Evolutionary conservation across 2,797 vertebrate species (phyloP).

Genomic region (Prunella strophiata): DNA sequence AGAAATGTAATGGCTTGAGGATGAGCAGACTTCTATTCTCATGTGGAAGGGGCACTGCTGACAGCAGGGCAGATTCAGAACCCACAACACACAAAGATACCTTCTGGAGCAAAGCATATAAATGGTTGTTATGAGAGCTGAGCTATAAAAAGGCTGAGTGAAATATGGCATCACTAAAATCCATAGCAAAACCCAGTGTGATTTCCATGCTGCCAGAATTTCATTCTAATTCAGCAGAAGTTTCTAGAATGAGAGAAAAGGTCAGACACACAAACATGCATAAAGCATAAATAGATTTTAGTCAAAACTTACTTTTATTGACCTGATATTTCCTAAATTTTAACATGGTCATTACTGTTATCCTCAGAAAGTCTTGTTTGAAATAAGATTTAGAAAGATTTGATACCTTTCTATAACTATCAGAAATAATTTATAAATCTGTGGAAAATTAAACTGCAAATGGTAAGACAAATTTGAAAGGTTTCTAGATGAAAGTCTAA

Average conservation of each 20-base stretch:
- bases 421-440: not conserved
- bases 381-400: not conserved
- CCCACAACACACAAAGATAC: not conserved
- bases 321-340: not conserved
- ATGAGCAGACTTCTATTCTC: not conserved
- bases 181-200: not conserved
- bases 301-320: not conserved
- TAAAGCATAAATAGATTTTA: not conserved
- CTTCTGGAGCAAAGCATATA: conserved; percentile 1
- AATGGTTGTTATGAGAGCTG: not conserved
- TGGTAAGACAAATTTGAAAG: not conserved
- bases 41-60: not conserved
- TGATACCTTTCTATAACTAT: not conserved
- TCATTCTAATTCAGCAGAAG: conserved; percentile 36
- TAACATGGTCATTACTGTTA: not conserved
- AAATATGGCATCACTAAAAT: conserved; percentile 44
- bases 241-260: conserved; percentile 28
- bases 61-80: not conserved
- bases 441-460: not conserved
- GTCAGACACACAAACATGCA: conserved; percentile 29
- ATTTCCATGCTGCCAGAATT: conserved; percentile 9
- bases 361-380: not conserved
- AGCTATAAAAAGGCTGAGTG: conserved; percentile 27
- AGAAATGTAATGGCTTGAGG: not conserved
- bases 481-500: not conserved